Percentiles rank a stretch among this genome's conserved stretches.
These are phyloP conservation scores for Catocala fraxini DNA, from an alignment of 2,888 invertebrate species.

Conservation along the genomic window DNA sequence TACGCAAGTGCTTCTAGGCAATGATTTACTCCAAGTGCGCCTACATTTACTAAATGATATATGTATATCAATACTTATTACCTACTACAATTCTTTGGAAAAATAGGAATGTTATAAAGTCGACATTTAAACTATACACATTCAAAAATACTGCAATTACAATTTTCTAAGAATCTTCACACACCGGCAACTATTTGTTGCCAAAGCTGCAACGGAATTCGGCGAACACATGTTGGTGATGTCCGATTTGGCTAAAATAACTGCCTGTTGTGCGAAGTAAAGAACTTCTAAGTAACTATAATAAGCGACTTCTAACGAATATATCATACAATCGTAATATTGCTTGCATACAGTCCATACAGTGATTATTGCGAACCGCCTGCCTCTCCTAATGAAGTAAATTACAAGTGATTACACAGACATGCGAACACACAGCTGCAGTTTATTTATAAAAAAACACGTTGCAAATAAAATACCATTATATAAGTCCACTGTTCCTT, in stretches of 20 bases:
- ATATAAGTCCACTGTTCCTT: not conserved
- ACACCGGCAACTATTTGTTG: slow-evolving; percentile 11
- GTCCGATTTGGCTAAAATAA: not conserved
- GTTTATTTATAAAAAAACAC: slow-evolving; percentile 9
- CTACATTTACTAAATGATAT: slow-evolving; percentile 10
- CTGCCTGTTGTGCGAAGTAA: not conserved
- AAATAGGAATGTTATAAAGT: slow-evolving; percentile 47
- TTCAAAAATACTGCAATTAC: slow-evolving; percentile 13
- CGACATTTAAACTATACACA: slow-evolving; percentile 25
- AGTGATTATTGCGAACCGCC: slow-evolving; percentile 12
- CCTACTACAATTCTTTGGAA: slow-evolving; percentile 50
- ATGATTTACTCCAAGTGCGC: slow-evolving; percentile 8
- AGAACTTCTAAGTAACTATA: slow-evolving; percentile 8
- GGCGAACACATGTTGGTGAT: not conserved
- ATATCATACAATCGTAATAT: slow-evolving; percentile 33
- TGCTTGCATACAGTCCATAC: slow-evolving; percentile 30
- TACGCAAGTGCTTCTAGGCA: not conserved
- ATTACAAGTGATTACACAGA: slow-evolving; percentile 3
- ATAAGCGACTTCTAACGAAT: slow-evolving; percentile 30
- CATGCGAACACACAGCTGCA: slow-evolving; percentile 11
- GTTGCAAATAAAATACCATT: slow-evolving; percentile 9
- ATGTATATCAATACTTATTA: slow-evolving; percentile 30
- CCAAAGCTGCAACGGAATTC: not conserved
- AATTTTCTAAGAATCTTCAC: slow-evolving; percentile 10
- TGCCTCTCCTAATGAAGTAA: slow-evolving; percentile 8